These are phyloP conservation scores for Hippoglossus hippoglossus DNA, from an alignment of 2,797 vertebrate species.

Conservation along the genomic window DNA sequence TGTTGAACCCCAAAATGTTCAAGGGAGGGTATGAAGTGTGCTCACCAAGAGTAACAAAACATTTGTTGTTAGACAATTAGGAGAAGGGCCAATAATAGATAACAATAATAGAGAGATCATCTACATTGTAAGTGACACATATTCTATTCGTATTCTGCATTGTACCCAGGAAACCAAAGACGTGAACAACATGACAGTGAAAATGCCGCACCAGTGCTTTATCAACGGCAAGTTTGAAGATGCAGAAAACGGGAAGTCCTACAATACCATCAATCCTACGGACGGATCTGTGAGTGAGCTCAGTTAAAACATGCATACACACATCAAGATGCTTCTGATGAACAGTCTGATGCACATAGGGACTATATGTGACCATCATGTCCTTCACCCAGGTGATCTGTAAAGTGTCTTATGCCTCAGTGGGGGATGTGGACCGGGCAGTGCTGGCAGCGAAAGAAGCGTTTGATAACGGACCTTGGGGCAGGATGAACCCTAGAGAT, in stretches of 20 bases:
- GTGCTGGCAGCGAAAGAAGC: slow-evolving; percentile 95
- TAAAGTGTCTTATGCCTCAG: slow-evolving; percentile 90
- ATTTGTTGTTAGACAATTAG: no score
- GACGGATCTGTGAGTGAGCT: slow-evolving; percentile 92
- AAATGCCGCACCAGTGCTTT: slow-evolving; percentile 96
- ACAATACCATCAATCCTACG: slow-evolving; percentile 90
- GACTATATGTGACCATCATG: not conserved
- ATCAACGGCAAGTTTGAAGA: slow-evolving; percentile 91
- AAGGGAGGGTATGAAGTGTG: no score
- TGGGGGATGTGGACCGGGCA: slow-evolving; percentile 92
- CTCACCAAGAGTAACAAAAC: no score
- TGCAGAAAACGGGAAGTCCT: slow-evolving; percentile 89
- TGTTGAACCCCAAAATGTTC: no score
- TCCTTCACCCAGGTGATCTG: slow-evolving; percentile 87
- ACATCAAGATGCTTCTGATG: not conserved
- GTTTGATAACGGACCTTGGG: slow-evolving; percentile 92
- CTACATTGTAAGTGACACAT: not conserved
- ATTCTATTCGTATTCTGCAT: not conserved
- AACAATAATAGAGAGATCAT: no score
- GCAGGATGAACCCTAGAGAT: slow-evolving; percentile 94
- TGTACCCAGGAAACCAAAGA: slow-evolving; percentile 86
- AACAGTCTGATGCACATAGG: no score
- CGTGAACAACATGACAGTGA: slow-evolving; percentile 92
- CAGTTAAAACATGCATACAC: not conserved
- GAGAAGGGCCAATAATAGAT: not conserved